Evolutionary conservation across 2,888 invertebrate species (phyloP).

Genomic region (Selenia dentaria): DNA sequence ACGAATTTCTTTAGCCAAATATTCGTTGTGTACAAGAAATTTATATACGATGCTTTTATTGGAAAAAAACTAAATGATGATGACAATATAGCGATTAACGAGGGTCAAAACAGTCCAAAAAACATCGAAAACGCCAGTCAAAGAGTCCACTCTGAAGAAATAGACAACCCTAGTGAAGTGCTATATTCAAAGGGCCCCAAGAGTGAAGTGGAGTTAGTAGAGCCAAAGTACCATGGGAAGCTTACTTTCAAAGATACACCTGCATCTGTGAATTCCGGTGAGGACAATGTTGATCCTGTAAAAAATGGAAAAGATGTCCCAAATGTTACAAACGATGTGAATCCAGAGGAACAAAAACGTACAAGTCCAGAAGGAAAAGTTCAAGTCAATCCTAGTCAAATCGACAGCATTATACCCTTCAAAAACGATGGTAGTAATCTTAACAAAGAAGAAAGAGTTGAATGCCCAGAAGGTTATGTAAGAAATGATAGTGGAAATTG

Average conservation of each 20-base stretch:
- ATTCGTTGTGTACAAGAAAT: conserved; percentile 57
- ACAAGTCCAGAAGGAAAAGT: neutral
- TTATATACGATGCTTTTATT: conserved; percentile 49
- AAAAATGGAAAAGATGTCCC: neutral
- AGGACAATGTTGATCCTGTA: neutral
- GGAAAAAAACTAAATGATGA: conserved; percentile 5
- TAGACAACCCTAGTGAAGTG: conserved; percentile 25
- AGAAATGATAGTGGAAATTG: conserved; percentile 48
- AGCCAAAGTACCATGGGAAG: conserved; percentile 61
- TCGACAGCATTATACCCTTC: neutral
- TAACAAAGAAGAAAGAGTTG: neutral
- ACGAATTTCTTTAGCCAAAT: conserved; percentile 53
- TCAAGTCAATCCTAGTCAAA: conserved; percentile 8
- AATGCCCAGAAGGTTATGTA: conserved; percentile 52
- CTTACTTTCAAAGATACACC: conserved; percentile 30
- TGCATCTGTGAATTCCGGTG: conserved; percentile 6
- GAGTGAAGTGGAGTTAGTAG: conserved; percentile 65
- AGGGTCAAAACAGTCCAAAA: conserved; percentile 2
- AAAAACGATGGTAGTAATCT: neutral
- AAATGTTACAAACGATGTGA: neutral
- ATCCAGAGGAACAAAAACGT: neutral
- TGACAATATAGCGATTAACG: conserved; percentile 1
- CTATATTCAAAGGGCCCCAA: conserved; percentile 46
- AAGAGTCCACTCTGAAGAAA: conserved; percentile 19
- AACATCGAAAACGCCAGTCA: conserved; percentile 7